Conservation (phyloP, 2,888 invertebrate species). For the Leptodirus hochenwartii region DNA sequence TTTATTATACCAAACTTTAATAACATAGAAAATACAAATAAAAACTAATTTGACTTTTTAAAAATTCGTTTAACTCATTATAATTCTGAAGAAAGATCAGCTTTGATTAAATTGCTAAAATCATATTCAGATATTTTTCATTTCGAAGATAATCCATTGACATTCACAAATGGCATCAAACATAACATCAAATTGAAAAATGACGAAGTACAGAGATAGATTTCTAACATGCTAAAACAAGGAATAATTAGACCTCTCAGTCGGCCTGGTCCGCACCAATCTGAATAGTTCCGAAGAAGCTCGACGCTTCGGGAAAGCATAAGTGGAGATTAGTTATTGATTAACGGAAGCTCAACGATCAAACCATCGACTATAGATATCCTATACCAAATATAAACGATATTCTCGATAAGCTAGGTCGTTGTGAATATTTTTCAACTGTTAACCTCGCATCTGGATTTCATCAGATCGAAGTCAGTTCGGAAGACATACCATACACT, state of each 20-base stretch:
- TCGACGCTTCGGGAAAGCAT: slow-evolving; percentile 11
- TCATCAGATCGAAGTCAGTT: slow-evolving; percentile 18
- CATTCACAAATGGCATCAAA: no score
- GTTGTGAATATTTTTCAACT: slow-evolving; percentile 17
- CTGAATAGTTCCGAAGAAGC: slow-evolving; percentile 15
- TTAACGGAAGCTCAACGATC: slow-evolving; percentile 16
- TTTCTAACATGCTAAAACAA: slow-evolving; percentile 13
- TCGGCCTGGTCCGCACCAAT: slow-evolving; percentile 12
- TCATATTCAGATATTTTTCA: no score
- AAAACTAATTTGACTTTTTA: no score
- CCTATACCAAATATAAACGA: slow-evolving; percentile 18
- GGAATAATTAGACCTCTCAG: slow-evolving; percentile 11
- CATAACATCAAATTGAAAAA: no score
- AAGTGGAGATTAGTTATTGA: slow-evolving; percentile 15
- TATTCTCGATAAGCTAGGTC: slow-evolving; percentile 18
- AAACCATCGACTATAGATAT: slow-evolving; percentile 17
- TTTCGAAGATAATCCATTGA: no score
- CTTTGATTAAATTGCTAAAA: no score
- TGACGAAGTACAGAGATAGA: no score
- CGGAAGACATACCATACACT: slow-evolving; percentile 16
- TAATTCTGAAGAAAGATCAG: no score
- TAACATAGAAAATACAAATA: no score
- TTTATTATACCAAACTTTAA: no score
- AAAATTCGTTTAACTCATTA: no score
- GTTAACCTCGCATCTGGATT: slow-evolving; percentile 19